A percentile compares a stretch with the other conserved stretches of the same genome.
Conservation (phyloP, 2,888 invertebrate species). For the Ophion costatus region DNA sequence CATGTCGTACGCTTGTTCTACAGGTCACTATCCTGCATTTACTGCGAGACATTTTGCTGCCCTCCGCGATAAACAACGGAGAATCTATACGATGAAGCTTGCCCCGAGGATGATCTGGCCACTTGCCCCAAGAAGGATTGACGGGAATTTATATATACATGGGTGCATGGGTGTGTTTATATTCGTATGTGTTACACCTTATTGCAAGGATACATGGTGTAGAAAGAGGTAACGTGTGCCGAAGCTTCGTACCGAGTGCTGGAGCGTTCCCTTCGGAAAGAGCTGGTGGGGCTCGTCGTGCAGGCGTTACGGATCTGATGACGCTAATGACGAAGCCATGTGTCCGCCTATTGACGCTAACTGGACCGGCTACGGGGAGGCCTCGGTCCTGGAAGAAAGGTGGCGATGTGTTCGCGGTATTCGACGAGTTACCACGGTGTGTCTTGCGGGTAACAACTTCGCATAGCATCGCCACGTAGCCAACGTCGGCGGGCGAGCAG, state of each 20-base stretch:
- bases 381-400: slow-evolving; percentile 34
- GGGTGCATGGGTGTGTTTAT: background rate
- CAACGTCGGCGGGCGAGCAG: slow-evolving; percentile 64
- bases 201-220: slow-evolving; percentile 34
- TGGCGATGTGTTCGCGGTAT: slow-evolving; percentile 65
- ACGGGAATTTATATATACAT: background rate
- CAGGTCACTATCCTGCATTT: too few relatives aligned
- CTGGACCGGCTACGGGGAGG: slow-evolving; percentile 71
- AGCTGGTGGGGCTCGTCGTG: slow-evolving; percentile 59
- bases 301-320: slow-evolving; percentile 77
- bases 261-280: background rate
- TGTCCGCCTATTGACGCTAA: slow-evolving; percentile 77
- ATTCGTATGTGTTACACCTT: background rate
- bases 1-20: too few relatives aligned
- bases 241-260: slow-evolving; percentile 1
- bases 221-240: slow-evolving; percentile 11
- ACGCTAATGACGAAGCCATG: slow-evolving; percentile 78
- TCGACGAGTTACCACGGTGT: slow-evolving; percentile 39
- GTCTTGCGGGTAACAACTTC: slow-evolving; percentile 20
- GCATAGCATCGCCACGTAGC: slow-evolving; percentile 57
- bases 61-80: background rate
- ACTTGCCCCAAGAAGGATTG: background rate
- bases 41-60: too few relatives aligned
- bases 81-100: background rate
- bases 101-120: background rate